These are phyloP conservation scores for Neomicropteryx cornuta DNA, from an alignment of 1,140 invertebrate species.

Conservation along the genomic window DNA sequence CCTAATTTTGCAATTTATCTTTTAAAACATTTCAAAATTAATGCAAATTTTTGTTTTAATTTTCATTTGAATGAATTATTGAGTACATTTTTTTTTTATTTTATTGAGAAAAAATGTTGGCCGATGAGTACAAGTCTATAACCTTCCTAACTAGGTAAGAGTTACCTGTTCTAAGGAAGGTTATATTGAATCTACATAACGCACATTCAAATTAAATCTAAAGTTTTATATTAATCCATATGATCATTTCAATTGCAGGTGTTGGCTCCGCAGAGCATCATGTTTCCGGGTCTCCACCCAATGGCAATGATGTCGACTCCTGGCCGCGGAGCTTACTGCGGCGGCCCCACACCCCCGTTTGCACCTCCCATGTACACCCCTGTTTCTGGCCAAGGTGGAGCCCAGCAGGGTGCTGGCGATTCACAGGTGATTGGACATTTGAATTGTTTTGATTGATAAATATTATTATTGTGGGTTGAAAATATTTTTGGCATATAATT, in stretches of 20 bases:
- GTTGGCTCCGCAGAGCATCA: conserved; percentile 76
- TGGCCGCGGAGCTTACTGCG: conserved; percentile 47
- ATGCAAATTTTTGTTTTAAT: too few species aligned
- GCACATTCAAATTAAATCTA: too few species aligned
- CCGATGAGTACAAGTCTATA: too few species aligned
- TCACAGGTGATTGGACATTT: conserved; percentile 30
- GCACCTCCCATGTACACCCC: conserved; percentile 43
- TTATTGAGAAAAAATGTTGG: too few species aligned
- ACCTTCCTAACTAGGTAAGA: too few species aligned
- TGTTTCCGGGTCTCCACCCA: conserved; percentile 91
- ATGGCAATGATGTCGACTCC: conserved; percentile 95
- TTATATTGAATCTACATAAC: too few species aligned
- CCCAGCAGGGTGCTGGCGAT: conserved; percentile 38
- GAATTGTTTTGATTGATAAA: not conserved
- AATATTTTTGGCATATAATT: conserved; percentile 6
- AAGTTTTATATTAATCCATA: too few species aligned
- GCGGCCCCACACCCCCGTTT: conserved; percentile 41
- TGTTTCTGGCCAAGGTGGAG: conserved; percentile 40
- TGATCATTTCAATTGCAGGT: conserved; percentile 39
- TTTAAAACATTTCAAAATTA: too few species aligned
- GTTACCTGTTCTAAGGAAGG: too few species aligned
- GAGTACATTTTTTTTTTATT: too few species aligned
- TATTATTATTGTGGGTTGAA: not conserved
- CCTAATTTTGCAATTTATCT: too few species aligned
- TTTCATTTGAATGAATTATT: too few species aligned